Percentiles rank a stretch among this genome's conserved stretches.
Conservation (phyloP, 2,888 invertebrate genomes). For the Fragum sueziense region DNA sequence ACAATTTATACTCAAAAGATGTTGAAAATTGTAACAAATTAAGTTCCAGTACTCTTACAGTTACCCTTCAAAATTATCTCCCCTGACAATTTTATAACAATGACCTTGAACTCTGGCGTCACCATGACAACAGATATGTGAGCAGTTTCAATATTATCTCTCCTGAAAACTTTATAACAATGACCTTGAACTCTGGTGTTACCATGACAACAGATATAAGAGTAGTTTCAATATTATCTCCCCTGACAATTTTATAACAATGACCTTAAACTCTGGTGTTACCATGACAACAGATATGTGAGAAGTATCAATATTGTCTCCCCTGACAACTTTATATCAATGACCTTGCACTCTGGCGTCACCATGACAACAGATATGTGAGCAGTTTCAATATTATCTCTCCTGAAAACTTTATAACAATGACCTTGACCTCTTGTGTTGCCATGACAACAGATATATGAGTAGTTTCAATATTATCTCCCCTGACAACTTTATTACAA, state of each 20-base stretch:
- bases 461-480: conserved; percentile 35
- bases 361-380: not conserved
- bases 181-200: conserved; percentile 51
- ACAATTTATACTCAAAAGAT: too few relatives aligned
- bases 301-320: too few relatives aligned
- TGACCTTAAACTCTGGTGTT: too few relatives aligned
- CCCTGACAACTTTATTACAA: conserved; percentile 46
- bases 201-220: conserved; percentile 59
- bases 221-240: too few relatives aligned
- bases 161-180: conserved; percentile 47
- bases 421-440: too few relatives aligned
- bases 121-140: not conserved
- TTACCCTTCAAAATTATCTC: conserved; percentile 68
- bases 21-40: conserved; percentile 53
- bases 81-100: not conserved
- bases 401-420: not conserved
- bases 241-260: too few relatives aligned
- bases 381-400: conserved; percentile 56
- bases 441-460: not conserved
- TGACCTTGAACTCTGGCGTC: too few relatives aligned
- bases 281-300: too few relatives aligned
- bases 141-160: conserved; percentile 34
- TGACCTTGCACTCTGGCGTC: too few relatives aligned
- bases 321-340: conserved; percentile 51
- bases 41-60: conserved; percentile 77